Conservation (phyloP, 2,113 vertebrate genomes). For the Scopus umbretta region DNA sequence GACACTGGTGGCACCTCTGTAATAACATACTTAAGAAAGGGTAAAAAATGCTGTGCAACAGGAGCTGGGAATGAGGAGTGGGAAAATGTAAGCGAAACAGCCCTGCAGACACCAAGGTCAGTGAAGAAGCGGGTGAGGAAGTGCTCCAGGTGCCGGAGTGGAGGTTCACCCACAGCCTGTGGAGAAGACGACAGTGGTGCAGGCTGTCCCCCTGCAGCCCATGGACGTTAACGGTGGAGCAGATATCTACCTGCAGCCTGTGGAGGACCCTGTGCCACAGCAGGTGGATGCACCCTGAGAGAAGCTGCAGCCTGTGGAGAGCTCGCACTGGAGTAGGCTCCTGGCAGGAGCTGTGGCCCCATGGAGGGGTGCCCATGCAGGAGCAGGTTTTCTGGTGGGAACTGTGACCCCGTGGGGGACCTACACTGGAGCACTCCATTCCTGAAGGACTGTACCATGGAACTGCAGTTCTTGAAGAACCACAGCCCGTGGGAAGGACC, state of each 20-base stretch:
- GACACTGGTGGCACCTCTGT: not conserved
- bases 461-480: not conserved
- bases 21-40: not conserved
- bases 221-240: not conserved
- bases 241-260: not conserved
- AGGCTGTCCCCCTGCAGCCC: not conserved
- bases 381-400: not conserved
- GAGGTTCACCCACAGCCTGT: not conserved
- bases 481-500: not conserved
- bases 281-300: not conserved
- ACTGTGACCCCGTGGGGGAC: not conserved
- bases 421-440: not conserved
- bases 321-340: not conserved
- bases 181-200: not conserved
- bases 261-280: not conserved
- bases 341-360: not conserved
- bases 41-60: not conserved
- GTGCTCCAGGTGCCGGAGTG: not conserved
- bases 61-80: not conserved
- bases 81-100: not conserved
- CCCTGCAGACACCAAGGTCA: not conserved
- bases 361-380: not conserved
- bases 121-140: not conserved
- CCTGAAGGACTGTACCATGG: not conserved
- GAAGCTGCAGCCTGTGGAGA: not conserved